Evolutionary conservation across 2,113 vertebrate species (phyloP).

Genomic region (Thalassarche chlororhynchos): DNA sequence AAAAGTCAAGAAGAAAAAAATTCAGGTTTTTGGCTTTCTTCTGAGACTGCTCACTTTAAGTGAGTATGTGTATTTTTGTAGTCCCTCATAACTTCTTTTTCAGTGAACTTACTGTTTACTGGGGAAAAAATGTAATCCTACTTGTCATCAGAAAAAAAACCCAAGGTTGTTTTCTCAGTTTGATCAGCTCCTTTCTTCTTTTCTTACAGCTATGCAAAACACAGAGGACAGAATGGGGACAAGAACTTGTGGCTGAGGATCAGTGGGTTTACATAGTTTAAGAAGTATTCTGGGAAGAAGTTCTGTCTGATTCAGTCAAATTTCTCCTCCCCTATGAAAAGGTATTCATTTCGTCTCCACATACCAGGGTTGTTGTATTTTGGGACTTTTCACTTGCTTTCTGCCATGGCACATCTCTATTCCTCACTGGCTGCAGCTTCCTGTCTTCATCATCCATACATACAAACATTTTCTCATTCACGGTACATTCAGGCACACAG

Average conservation of each 20-base stretch:
- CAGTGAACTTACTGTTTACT: not conserved
- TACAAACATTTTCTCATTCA: not conserved
- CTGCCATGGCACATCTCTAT: not conserved
- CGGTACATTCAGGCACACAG: not conserved
- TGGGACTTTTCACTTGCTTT: not conserved
- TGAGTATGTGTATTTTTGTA: not conserved
- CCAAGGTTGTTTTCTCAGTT: not conserved
- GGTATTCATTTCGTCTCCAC: not conserved
- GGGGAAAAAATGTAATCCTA: not conserved
- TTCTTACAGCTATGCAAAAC: not conserved
- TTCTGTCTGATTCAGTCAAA: not conserved
- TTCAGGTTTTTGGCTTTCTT: rapidly evolving
- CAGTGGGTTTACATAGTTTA: not conserved
- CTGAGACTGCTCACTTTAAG: not conserved
- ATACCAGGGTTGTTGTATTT: not conserved
- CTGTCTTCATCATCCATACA: not conserved
- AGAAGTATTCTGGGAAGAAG: not conserved
- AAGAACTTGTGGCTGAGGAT: not conserved
- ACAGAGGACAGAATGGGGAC: not conserved
- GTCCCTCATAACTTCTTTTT: not conserved
- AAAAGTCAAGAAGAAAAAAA: not conserved
- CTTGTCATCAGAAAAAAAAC: not conserved
- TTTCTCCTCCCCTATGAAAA: not conserved
- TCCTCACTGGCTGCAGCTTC: not conserved
- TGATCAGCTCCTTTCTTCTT: not conserved